These are phyloP conservation scores for Hyposoter dolosus DNA, from an alignment of 2,888 invertebrate genomes.

Conservation along the genomic window DNA sequence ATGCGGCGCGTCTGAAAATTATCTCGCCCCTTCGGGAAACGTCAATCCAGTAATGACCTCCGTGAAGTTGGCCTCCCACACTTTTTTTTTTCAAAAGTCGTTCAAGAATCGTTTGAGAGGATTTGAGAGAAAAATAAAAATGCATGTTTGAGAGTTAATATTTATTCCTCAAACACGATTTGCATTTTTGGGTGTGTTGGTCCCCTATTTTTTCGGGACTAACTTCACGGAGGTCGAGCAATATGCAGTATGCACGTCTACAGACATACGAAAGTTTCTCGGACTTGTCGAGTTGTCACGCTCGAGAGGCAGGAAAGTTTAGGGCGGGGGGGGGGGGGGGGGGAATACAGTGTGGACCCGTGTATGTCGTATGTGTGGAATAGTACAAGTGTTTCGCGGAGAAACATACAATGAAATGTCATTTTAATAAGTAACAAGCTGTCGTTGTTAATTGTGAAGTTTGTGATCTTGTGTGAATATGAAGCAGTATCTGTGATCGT, in stretches of 20 bases:
- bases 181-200: no score
- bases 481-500: conserved; percentile 7
- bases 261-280: conserved; percentile 46
- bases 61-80: no score
- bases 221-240: background rate
- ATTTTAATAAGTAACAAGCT: conserved; percentile 35
- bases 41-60: no score
- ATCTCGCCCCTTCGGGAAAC: background rate
- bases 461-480: background rate
- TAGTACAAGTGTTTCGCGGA: conserved; percentile 17
- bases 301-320: conserved; percentile 22
- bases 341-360: background rate
- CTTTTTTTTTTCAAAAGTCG: no score
- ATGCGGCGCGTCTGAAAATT: background rate
- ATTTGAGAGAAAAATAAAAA: no score
- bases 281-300: conserved; percentile 68
- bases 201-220: background rate
- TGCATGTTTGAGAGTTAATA: no score
- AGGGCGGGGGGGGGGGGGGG: conserved; percentile 9
- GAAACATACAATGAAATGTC: conserved; percentile 28
- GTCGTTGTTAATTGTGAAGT: conserved; percentile 24
- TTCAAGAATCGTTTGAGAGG: no score
- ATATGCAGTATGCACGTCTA: background rate
- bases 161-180: no score
- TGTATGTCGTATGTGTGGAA: conserved; percentile 20